Evolutionary conservation across 92 coral and sea anemone species (phyloP), one percentile per base, ranked within the genome.

Genomic region (Paragorgia papillata): DNA sequence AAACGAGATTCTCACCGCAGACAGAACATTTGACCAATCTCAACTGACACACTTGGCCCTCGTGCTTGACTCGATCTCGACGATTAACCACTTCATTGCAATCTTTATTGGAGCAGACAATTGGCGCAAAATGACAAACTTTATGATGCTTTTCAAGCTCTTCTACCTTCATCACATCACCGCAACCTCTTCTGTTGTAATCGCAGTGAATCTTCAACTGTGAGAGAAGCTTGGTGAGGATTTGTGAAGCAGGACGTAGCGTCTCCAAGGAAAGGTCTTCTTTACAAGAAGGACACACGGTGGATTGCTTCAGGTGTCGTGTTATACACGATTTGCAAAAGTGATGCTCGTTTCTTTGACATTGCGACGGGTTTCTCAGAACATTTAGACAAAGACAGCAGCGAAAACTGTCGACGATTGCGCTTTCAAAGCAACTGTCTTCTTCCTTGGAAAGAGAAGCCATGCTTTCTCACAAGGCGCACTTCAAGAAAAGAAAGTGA

Each of bases 361-460:
- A 82, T 65, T 86, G 84, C 17, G 70, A 66, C n/a, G 90, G 87
- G 14, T 86, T 87, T 24, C 71, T 84, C 18, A 86, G 70, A 32
- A 86, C 90, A 5, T 82, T 82, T 12, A 80, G 43, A 63, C 90
- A 86, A 76, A 86, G 83, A 66, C 76, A 82, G 30, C 90, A 86
- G 15, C 82, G 29, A 15, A 86, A 75, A 37, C 83, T 86, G 34
- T 62, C 80, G 27, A 60, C 79, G 21, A 82, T 80, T 22, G 73
- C 73, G 7, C 57, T 59, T 46, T 46, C 53, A 46, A 46, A 46
- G 53, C 53, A 46, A 46, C 53, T 46, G n/a, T 15, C 15, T n/a
- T 46, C 53, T 46, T 46, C 53, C 17, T 46, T 46, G 14, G 53
- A 46, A 7, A 7, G 53, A 46, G 53, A 46, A 46, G 53, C 53